Evolutionary conservation across 2,797 vertebrate genomes (phyloP).

Genomic region (Pseudochromis fuscus): DNA sequence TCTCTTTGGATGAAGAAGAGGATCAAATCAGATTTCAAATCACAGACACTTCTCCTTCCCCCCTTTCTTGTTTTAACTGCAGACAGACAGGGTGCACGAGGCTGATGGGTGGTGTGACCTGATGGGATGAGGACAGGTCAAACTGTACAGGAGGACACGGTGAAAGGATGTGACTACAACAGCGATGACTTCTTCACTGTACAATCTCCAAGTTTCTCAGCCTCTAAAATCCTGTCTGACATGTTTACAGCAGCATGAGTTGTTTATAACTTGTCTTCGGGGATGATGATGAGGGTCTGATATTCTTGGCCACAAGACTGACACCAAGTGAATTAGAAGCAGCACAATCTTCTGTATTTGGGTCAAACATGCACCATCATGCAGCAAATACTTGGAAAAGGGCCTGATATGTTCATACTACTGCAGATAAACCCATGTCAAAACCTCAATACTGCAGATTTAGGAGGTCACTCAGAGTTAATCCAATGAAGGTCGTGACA

Average conservation of each 20-base stretch:
- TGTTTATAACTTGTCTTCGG: conserved; percentile 18
- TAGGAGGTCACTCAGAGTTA: conserved; percentile 5
- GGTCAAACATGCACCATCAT: conserved; percentile 53
- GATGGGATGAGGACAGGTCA: conserved; percentile 48
- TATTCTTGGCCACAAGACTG: conserved; percentile 24
- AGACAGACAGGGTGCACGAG: conserved; percentile 26
- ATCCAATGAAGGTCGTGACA: background rate
- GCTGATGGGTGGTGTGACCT: conserved; percentile 47
- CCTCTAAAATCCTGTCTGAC: conserved; percentile 33
- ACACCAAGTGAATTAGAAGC: conserved; percentile 29
- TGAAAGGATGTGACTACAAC: conserved; percentile 37
- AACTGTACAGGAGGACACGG: conserved; percentile 51
- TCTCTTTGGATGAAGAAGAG: conserved; percentile 28
- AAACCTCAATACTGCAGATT: conserved; percentile 14
- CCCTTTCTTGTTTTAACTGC: conserved; percentile 14
- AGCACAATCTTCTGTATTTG: conserved; percentile 50
- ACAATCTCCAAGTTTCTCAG: conserved; percentile 4
- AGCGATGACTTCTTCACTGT: conserved; percentile 14
- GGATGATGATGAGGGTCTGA: conserved; percentile 37
- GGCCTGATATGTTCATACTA: conserved; percentile 24
- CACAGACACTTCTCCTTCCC: background rate
- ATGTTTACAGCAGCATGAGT: conserved; percentile 25
- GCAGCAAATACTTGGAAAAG: conserved; percentile 32
- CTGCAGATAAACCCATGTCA: conserved; percentile 35
- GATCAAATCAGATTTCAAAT: conserved; percentile 32